Conservation (phyloP, 2,797 vertebrate genomes). For the Squalus acanthias region DNA sequence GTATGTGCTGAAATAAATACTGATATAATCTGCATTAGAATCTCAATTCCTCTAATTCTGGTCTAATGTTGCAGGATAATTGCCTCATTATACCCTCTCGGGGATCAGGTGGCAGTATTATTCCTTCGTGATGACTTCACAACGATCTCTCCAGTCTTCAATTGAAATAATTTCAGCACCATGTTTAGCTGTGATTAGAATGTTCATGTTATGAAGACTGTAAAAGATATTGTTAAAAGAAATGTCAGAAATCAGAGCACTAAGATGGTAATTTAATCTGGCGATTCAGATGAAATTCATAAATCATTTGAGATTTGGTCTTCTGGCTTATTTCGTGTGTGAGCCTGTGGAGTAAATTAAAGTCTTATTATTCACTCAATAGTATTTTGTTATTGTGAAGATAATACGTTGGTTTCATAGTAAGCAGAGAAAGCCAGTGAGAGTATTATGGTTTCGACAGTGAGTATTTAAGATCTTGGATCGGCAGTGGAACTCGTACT, state of each 20-base stretch:
- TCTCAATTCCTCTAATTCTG: slow-evolving; percentile 17
- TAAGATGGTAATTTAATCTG: slow-evolving; percentile 7
- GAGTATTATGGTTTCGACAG: background rate
- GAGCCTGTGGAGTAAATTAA: background rate
- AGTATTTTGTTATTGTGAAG: background rate
- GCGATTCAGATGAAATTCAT: background rate
- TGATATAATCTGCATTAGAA: slow-evolving; percentile 3
- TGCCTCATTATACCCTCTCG: slow-evolving; percentile 3
- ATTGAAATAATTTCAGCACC: background rate
- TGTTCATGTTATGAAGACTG: slow-evolving; percentile 1
- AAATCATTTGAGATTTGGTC: background rate
- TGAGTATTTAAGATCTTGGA: background rate
- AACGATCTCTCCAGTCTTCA: slow-evolving; percentile 15
- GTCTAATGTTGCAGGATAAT: background rate
- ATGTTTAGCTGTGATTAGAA: background rate
- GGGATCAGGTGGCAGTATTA: slow-evolving; percentile 7
- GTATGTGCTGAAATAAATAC: background rate
- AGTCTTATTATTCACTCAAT: background rate
- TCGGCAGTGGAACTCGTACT: background rate
- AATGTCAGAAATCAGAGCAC: background rate
- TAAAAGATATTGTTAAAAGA: slow-evolving; percentile 13
- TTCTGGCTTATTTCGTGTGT: background rate
- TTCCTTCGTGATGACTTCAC: background rate
- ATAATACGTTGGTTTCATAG: background rate
- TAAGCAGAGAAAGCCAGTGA: background rate